phyloP scores from a whole-genome alignment of 2,888 invertebrate species.

The Volucella inflata region DNA sequence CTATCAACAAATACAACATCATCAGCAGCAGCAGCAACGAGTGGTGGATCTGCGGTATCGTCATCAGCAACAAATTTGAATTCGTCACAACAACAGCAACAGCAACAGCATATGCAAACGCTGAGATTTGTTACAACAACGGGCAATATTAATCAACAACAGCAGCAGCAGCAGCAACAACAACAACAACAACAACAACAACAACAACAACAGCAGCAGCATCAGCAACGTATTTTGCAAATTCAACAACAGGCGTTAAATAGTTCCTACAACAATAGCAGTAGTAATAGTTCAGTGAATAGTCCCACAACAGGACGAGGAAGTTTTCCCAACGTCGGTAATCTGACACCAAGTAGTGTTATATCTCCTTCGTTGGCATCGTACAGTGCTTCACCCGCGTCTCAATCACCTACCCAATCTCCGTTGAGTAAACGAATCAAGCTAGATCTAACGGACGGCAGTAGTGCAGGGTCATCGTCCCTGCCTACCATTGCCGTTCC shows the following conservation, averaged over 20 bases:
- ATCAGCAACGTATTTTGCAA: constrained; percentile 76
- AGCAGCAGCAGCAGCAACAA: constrained; percentile 66
- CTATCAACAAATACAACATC: constrained; percentile 63
- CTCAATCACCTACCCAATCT: constrained; percentile 64
- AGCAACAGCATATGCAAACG: constrained; percentile 76
- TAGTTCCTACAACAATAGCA: constrained; percentile 73
- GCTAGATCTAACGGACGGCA: constrained; percentile 70
- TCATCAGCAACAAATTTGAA: constrained; percentile 76
- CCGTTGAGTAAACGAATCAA: constrained; percentile 74
- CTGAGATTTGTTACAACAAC: constrained; percentile 61
- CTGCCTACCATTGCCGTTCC: constrained; percentile 72
- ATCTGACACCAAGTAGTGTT: constrained; percentile 47
- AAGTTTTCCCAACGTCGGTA: constrained; percentile 39
- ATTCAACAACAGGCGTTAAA: constrained; percentile 69
- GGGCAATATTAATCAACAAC: constrained; percentile 50
- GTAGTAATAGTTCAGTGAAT: constrained; percentile 63
- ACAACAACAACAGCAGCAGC: constrained; percentile 76
- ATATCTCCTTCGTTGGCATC: constrained; percentile 48
- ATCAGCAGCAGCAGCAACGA: constrained; percentile 65
- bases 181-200: constrained; percentile 56
- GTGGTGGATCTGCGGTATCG: constrained; percentile 78
- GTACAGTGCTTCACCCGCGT: constrained; percentile 46
- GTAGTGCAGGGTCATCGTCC: constrained; percentile 68
- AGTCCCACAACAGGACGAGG: constrained; percentile 30
- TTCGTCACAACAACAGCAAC: constrained; percentile 76